Evolutionary conservation across 64 coral and sea anemone genomes (phyloP).

Genomic region (Pocillopora verrucosa): DNA sequence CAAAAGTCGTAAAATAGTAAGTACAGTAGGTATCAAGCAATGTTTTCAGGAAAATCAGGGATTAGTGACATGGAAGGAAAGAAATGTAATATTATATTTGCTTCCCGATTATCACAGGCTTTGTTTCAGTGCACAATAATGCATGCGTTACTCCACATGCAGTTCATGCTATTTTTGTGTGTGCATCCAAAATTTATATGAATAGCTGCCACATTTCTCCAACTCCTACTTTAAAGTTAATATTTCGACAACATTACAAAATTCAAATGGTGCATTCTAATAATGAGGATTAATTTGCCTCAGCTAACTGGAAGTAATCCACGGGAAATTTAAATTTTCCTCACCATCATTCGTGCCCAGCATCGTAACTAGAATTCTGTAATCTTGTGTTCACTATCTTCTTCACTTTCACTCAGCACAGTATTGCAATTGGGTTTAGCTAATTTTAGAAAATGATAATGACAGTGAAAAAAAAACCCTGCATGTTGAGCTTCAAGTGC

Average conservation of each 20-base stretch:
- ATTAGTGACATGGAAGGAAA: background rate
- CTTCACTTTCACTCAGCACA: background rate
- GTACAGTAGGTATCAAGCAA: background rate
- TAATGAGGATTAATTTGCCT: background rate
- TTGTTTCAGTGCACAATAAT: background rate
- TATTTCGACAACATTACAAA: background rate
- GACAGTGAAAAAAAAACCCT: background rate
- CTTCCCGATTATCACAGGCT: background rate
- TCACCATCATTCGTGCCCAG: no score
- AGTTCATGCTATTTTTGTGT: background rate
- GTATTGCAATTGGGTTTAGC: background rate
- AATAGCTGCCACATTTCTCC: background rate
- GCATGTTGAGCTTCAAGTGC: background rate
- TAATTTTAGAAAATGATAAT: background rate
- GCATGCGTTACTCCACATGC: background rate
- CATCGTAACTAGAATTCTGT: no score
- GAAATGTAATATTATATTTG: conserved; percentile 15
- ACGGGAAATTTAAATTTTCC: no score
- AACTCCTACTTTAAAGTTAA: conserved; percentile 8
- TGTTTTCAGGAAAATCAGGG: background rate
- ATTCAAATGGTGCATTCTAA: background rate
- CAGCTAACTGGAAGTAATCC: no score
- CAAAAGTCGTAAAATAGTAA: conserved; percentile 4
- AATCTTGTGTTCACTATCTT: background rate
- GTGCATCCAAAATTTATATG: background rate